Conservation (phyloP, 2,797 vertebrate species). For the Liasis olivaceus region DNA sequence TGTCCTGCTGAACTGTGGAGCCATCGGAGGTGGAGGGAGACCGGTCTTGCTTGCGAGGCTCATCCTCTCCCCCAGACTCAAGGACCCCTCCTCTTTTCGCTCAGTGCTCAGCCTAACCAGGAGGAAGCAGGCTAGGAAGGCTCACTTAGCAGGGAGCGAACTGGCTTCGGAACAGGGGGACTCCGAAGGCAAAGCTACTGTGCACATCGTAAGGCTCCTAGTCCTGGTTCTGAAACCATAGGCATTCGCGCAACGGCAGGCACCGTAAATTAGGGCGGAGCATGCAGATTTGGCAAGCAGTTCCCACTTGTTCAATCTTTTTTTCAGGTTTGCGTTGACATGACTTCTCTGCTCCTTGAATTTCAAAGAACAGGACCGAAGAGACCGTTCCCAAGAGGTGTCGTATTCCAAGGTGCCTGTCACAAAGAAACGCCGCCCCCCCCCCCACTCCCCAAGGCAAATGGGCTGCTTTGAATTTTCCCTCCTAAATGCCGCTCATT, state of each 20-base stretch:
- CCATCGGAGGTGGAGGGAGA: background rate
- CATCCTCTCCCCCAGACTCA: background rate
- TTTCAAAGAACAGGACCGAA: conserved; percentile 25
- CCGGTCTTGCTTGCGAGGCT: background rate
- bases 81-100: background rate
- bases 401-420: conserved; percentile 10
- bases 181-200: background rate
- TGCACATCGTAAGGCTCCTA: background rate
- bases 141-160: background rate
- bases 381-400: conserved; percentile 1
- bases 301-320: background rate
- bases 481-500: conserved; percentile 32
- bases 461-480: conserved; percentile 23
- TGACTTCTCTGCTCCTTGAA: conserved; percentile 4
- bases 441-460: background rate
- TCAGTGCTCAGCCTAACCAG: background rate
- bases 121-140: background rate
- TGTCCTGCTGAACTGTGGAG: background rate
- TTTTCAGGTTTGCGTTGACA: background rate
- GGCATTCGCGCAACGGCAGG: background rate
- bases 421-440: background rate
- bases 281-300: background rate
- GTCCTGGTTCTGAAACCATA: background rate
- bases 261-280: background rate
- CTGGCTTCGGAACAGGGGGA: too few species aligned